phyloP scores from a whole-genome alignment of 2,888 invertebrate species.

The Cordilura impudica region DNA sequence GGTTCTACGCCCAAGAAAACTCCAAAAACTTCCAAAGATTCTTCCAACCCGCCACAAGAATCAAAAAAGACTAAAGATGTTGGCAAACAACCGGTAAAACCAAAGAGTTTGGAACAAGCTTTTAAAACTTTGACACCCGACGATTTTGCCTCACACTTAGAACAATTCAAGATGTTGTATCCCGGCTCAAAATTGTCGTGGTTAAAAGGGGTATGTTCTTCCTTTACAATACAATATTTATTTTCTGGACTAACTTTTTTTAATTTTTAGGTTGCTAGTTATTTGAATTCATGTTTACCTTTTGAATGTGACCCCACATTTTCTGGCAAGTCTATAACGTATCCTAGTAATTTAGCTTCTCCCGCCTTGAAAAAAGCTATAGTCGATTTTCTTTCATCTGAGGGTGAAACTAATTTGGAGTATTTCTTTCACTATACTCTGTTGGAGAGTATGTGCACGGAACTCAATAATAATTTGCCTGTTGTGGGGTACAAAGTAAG shows the following conservation, averaged over 20 bases:
- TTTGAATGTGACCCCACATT: slow-evolving; percentile 74
- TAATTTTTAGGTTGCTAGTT: slow-evolving; percentile 68
- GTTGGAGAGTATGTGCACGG: slow-evolving; percentile 84
- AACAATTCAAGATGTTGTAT: slow-evolving; percentile 82
- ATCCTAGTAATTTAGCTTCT: slow-evolving; percentile 73
- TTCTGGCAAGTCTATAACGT: slow-evolving; percentile 71
- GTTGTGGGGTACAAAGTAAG: slow-evolving; percentile 81
- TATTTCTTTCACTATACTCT: slow-evolving; percentile 84
- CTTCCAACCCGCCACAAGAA: slow-evolving; percentile 34
- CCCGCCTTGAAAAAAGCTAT: slow-evolving; percentile 67
- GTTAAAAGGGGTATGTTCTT: slow-evolving; percentile 85
- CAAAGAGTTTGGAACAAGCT: slow-evolving; percentile 73
- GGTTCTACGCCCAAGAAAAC: slow-evolving; percentile 32
- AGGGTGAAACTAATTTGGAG: slow-evolving; percentile 82
- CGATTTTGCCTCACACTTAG: slow-evolving; percentile 79
- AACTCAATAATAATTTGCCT: slow-evolving; percentile 83
- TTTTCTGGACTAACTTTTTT: slow-evolving; percentile 11
- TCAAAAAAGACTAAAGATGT: slow-evolving; percentile 42
- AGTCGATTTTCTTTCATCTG: slow-evolving; percentile 78
- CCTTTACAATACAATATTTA: not conserved
- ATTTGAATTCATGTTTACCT: slow-evolving; percentile 70
- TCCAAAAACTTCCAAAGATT: slow-evolving; percentile 53
- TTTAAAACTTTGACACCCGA: slow-evolving; percentile 79
- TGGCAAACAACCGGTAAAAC: slow-evolving; percentile 64
- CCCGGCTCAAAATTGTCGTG: slow-evolving; percentile 85